These are phyloP conservation scores for Drosophila incognita DNA, from an alignment of 2,888 invertebrate species.

Conservation along the genomic window DNA sequence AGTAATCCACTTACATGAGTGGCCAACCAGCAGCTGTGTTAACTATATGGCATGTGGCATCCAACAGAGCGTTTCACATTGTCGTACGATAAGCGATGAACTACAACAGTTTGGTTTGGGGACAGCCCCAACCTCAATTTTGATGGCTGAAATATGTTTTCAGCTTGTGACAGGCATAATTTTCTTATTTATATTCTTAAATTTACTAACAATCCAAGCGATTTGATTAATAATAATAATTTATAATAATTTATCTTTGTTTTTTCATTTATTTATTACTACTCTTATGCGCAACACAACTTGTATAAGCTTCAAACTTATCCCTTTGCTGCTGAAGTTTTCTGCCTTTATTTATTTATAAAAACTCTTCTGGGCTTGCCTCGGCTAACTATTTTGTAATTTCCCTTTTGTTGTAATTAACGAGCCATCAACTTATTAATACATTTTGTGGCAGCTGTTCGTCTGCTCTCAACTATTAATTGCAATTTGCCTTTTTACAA, in stretches of 20 bases:
- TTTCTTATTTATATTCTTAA: background rate
- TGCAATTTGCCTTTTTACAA: background rate
- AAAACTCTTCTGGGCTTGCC: background rate
- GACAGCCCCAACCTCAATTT: background rate
- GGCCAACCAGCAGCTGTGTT: constrained; percentile 7
- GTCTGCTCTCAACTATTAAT: background rate
- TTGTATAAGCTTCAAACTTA: background rate
- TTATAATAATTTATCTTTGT: background rate
- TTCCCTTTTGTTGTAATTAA: background rate
- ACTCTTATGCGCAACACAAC: too few relatives aligned
- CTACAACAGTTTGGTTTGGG: constrained; percentile 14
- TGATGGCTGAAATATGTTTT: background rate
- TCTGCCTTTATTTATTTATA: background rate
- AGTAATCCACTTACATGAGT: constrained; percentile 2
- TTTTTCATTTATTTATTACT: background rate
- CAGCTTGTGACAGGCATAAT: background rate
- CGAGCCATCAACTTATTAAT: background rate
- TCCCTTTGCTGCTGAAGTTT: background rate
- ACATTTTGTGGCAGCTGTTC: background rate
- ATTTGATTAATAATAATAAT: background rate
- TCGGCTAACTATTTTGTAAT: background rate
- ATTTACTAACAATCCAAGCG: background rate
- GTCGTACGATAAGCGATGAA: constrained; percentile 3
- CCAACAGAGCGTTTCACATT: constrained; percentile 25
- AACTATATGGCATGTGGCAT: constrained; percentile 15